phyloP scores from a whole-genome alignment of 2,888 invertebrate species.

The Plagiodera versicolora region DNA sequence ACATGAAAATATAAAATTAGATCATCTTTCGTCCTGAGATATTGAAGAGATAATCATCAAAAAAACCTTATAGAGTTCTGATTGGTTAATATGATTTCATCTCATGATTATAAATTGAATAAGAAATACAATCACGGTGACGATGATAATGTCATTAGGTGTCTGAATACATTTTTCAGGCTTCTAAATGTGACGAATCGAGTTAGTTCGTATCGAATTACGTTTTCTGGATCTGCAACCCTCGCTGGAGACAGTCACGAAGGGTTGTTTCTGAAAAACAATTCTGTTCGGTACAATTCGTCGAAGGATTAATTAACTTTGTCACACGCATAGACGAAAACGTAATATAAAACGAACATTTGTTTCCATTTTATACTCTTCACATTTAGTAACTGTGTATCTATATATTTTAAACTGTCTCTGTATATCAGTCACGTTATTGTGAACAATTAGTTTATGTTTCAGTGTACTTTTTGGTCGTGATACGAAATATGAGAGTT shows the following conservation, averaged over 20 bases:
- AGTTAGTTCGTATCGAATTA: conserved; percentile 23
- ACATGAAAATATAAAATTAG: too few relatives aligned
- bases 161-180: conserved; percentile 19
- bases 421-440: too few relatives aligned
- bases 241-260: conserved; percentile 15
- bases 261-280: conserved; percentile 21
- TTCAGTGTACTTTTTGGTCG: too few relatives aligned
- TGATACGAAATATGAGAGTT: too few relatives aligned
- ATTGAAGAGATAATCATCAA: too few relatives aligned
- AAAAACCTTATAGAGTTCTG: too few relatives aligned
- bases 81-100: too few relatives aligned
- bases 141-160: conserved; percentile 11
- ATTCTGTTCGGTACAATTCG: conserved; percentile 20
- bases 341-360: background rate
- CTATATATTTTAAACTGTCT: too few relatives aligned
- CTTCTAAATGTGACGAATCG: conserved; percentile 20
- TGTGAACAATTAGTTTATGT: too few relatives aligned
- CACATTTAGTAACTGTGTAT: too few relatives aligned
- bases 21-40: too few relatives aligned
- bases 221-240: conserved; percentile 22
- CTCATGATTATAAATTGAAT: background rate
- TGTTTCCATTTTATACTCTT: too few relatives aligned
- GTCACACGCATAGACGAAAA: conserved; percentile 28
- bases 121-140: conserved; percentile 8
- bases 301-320: conserved; percentile 6